Evolutionary conservation across 92 coral and sea anemone species (phyloP).

Genomic region (Pocillopora grandis): DNA sequence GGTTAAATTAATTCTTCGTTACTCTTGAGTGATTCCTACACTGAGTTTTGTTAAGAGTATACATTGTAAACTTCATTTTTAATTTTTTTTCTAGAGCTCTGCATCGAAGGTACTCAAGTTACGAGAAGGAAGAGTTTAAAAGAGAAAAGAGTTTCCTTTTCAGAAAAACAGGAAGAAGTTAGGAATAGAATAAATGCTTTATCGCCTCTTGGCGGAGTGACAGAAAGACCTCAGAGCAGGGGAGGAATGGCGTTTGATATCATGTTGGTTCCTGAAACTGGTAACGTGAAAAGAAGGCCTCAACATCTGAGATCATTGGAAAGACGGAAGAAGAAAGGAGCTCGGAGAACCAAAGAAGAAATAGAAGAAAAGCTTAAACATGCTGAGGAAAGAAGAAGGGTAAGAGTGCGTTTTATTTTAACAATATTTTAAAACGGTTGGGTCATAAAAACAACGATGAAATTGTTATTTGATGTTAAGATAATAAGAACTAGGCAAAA

Average conservation of each 20-base stretch:
- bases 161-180: conserved; percentile 69
- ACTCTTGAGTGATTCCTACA: not conserved
- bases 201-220: conserved; percentile 63
- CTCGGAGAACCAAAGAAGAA: conserved; percentile 86
- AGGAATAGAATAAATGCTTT: conserved; percentile 67
- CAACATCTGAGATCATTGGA: conserved; percentile 74
- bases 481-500: too few relatives aligned
- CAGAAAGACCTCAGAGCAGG: conserved; percentile 87
- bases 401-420: conserved; percentile 8
- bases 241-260: conserved; percentile 92
- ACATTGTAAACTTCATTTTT: not conserved
- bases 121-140: conserved; percentile 76
- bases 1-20: not conserved
- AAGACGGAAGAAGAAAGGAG: conserved; percentile 63
- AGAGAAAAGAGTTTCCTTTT: conserved; percentile 73
- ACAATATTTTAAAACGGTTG: too few relatives aligned
- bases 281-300: conserved; percentile 89
- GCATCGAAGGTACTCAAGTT: conserved; percentile 71
- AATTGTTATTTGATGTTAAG: too few relatives aligned
- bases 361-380: conserved; percentile 78
- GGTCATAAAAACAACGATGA: too few relatives aligned
- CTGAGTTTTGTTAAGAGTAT: not conserved
- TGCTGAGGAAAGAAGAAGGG: conserved; percentile 82
- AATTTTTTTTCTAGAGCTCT: conserved; percentile 58
- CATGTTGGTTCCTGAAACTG: conserved; percentile 87